phyloP scores from a whole-genome alignment of 2,888 invertebrate species.

The Oeneis ivallda region DNA sequence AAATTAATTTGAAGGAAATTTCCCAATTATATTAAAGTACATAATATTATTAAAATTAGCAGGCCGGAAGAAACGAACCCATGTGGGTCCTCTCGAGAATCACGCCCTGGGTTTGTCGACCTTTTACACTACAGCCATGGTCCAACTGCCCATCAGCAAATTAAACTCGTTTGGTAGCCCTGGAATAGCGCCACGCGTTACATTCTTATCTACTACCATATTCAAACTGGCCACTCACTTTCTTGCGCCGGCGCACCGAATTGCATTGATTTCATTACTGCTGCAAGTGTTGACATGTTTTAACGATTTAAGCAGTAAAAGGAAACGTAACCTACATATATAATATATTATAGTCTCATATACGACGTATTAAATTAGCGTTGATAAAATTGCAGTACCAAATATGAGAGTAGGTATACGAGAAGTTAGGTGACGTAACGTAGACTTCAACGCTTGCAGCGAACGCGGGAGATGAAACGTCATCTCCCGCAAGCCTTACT shows the following conservation, averaged over 20 bases:
- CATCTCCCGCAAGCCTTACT: no score
- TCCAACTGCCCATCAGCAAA: no score
- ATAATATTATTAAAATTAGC: no score
- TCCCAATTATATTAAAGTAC: no score
- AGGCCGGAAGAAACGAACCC: no score
- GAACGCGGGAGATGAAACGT: no score
- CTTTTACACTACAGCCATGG: no score
- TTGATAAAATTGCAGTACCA: neutral
- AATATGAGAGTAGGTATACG: neutral
- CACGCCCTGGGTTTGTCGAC: no score
- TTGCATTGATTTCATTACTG: conserved; percentile 64
- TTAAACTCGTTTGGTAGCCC: conserved; percentile 32
- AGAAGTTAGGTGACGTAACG: no score
- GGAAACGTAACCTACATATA: conserved; percentile 38
- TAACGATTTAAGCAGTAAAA: conserved; percentile 35
- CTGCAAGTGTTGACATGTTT: conserved; percentile 38
- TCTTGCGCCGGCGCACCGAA: conserved; percentile 63
- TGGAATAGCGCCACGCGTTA: conserved; percentile 40
- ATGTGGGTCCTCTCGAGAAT: no score
- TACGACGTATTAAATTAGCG: neutral
- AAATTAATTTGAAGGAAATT: no score
- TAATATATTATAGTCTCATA: neutral
- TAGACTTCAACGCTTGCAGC: no score
- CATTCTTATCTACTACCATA: conserved; percentile 67
- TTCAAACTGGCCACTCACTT: conserved; percentile 69